Evolutionary conservation across 2,113 vertebrate species (phyloP), one percentile per base, ranked within the genome.

Genomic region (Nesogale talazaci): DNA sequence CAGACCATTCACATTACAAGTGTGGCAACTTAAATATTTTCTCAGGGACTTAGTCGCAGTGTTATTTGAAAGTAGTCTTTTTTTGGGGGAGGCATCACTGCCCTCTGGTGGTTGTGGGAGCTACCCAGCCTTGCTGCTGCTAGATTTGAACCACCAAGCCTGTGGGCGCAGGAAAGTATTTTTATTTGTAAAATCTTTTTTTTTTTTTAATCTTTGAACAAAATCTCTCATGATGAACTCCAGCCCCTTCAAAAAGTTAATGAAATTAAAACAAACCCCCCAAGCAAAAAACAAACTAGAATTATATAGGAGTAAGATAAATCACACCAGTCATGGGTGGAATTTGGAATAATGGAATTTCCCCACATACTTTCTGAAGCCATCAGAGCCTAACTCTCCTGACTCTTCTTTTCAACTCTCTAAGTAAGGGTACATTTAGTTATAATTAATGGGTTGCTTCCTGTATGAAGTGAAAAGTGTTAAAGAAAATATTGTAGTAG

Each of bases 11-110:
- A 52, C 3, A 40, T 89, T 92, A 59, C 57, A 74, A 90, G 31
- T 56, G 34, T 90, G 42, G 86, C 86, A 88, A n/a, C 69, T 34
- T 81, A 56, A 70, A 31, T 80, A 38, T 83, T 90, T 84, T 29
- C 76, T 59, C 82, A 91, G 61, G 63, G 27, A 83, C 59, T 93
- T 42, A 69, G 34, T 61, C 56, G 14, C 16, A 65, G 46, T 52
- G 46, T 10, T 6, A 6, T 84, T 87, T 65, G 70, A 11, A 12
- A 70, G 15, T 74, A 15, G 81, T 34, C 3, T 84, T 80, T 65
- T 56, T 40, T 63, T n/a, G n/a, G n/a, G n/a, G n/a, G n/a, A n/a
- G n/a, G n/a, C n/a, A n/a, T n/a, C n/a, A n/a, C n/a, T n/a, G n/a
- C n/a, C n/a, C n/a, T n/a, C n/a, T n/a, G n/a, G n/a, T n/a, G n/a